A percentile compares a stretch with the other conserved stretches of the same genome.
Conservation (phyloP, 92 coral and sea anemone genomes). For the Zoanthus gigantus region DNA sequence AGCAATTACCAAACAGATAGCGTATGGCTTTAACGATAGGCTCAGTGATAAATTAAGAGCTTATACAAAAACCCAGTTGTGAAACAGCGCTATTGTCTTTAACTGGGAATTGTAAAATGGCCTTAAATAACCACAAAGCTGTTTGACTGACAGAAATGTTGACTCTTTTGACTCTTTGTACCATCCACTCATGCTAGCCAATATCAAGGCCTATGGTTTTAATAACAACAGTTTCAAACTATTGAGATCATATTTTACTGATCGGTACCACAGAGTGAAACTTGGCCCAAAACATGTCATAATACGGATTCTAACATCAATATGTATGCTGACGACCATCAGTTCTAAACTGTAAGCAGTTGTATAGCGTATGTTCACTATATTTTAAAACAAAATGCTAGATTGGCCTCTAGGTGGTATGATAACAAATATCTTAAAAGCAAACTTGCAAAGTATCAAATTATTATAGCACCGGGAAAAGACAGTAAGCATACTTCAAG, state of each 20-base stretch:
- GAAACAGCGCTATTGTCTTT: constrained; percentile 11
- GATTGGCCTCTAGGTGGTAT: neutral
- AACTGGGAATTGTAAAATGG: constrained; percentile 33
- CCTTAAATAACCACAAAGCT: neutral
- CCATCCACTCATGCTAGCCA: constrained; percentile 30
- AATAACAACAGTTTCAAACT: constrained; percentile 3
- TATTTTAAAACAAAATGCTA: neutral
- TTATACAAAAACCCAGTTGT: constrained; percentile 39
- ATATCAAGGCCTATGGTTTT: constrained; percentile 32
- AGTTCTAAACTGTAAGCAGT: neutral
- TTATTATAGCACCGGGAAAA: neutral
- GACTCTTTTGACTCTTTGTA: constrained; percentile 39
- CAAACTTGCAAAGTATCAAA: neutral
- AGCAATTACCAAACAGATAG: constrained; percentile 20
- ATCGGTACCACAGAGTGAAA: constrained; percentile 20
- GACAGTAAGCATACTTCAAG: neutral
- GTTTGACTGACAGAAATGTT: constrained; percentile 33
- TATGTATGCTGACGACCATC: constrained; percentile 4
- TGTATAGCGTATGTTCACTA: neutral
- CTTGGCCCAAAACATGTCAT: constrained; percentile 13
- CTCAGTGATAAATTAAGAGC: constrained; percentile 41
- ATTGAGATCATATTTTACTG: constrained; percentile 38
- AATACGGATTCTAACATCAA: neutral
- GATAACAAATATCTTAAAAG: neutral
- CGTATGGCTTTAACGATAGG: constrained; percentile 8